Evolutionary conservation across 2,888 invertebrate genomes (phyloP), one percentile per base, ranked within the genome.

Genomic region (Drosophila atripex): DNA sequence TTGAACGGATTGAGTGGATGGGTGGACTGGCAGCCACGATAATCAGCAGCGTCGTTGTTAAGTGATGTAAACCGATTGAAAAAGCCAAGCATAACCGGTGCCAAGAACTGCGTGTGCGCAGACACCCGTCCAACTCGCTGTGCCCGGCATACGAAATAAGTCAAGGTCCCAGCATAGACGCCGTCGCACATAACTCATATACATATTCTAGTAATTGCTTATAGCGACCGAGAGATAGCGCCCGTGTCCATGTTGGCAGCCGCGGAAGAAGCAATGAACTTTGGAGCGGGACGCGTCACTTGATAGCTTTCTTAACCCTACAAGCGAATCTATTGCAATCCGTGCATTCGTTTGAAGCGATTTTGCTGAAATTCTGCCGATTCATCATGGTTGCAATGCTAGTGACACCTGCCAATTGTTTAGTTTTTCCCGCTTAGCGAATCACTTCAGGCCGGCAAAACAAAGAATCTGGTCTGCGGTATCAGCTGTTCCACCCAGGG

Each of bases 71-170:
- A 47, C 16, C 30, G 16, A 11, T 28, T 52, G 25, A 14, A 28
- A 11, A 35, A 51, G 45, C 47, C 63, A 46, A 51, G 63, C 54
- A 28, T 54, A 30, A 18, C 59, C 50, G 45, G 23, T 51, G 72
- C 43, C 54, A 45, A 69, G 52, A 66, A 38, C 54, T 55, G 66
- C 51, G 60, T 53, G 64, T 49, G 74, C 54, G 61, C 32, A 71
- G 66, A 77, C 71, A 50, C 69, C 5, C 18, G 76, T 57, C 61
- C 56, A 41, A 30, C 53, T n/a, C 51, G 25, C 16, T 83, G 84
- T 83, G 82, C 21, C 50, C 23, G 75, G 82, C 77, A 82, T 82
- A 86, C 86, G 56, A 54, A 88, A 83, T 88, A 88, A 82, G 82
- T 86, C 82, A 82, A 88, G 88, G 86, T 71, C 73, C 71, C 71